A percentile compares a stretch with the other conserved stretches of the same genome.
These are phyloP conservation scores for Potamilus streckersoni DNA, from an alignment of 1,140 invertebrate species.

Conservation along the genomic window DNA sequence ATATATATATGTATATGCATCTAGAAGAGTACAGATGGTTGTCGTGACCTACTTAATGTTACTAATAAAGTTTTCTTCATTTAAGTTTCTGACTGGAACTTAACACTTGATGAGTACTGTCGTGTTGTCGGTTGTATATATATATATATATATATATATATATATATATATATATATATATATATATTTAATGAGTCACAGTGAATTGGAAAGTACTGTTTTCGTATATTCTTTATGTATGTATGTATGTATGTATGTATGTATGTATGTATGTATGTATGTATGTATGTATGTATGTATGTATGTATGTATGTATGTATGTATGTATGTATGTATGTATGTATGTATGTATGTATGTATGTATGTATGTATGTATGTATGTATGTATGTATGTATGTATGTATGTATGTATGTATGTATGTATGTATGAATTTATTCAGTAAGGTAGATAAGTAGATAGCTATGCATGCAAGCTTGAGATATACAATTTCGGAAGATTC, in stretches of 20 bases:
- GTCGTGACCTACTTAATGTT: too few relatives aligned
- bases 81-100: background rate
- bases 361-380: constrained; percentile 8
- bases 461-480: background rate
- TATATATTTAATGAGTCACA: background rate
- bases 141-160: constrained; percentile 4
- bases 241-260: too few relatives aligned
- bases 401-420: background rate
- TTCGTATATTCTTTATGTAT: too few relatives aligned
- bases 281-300: too few relatives aligned
- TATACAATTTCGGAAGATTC: too few relatives aligned
- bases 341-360: constrained; percentile 4
- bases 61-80: too few relatives aligned
- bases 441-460: background rate
- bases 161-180: constrained; percentile 8
- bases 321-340: background rate
- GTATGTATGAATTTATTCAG: background rate
- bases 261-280: too few relatives aligned
- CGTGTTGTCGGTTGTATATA: background rate
- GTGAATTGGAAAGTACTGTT: too few relatives aligned
- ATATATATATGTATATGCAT: too few relatives aligned
- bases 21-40: too few relatives aligned
- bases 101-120: background rate
- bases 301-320: too few relatives aligned
- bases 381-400: constrained; percentile 3